Base-by-base conservation (phyloP, 2,888 invertebrate species). In the Hylaea fasciaria region DNA sequence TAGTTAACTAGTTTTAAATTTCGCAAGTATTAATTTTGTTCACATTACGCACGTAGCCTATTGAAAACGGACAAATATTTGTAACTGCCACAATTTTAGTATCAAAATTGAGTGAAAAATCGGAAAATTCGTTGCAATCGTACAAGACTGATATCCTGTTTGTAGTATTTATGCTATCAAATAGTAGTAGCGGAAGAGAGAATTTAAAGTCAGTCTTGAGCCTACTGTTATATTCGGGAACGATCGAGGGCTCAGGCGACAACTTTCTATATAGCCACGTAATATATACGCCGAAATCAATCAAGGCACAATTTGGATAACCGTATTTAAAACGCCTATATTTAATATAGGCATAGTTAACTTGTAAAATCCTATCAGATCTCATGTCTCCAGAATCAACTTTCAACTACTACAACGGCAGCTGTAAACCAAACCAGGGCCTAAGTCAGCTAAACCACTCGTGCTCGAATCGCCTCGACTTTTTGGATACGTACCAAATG, bases 291-390 rank as follows among this genome's bases (percentile, higher is more conserved):
- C 44, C 60, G 60, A 61, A 62, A 37, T 60, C 35, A 54, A 59
- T 64, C 68, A 70, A 70, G 69, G 69, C 69, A 70, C 69, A 60
- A 62, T 62, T 37, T 32, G 48, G 40, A 54, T 51, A 35, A 46
- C 29, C 35, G 46, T 46, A 54, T 43, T 58, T 49, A 14, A 16
- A 54, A 39, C 14, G 22, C 32, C 50, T 41, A 52, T 14, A 40
- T 57, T 47, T 51, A 5, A 52, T 37, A 57, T 39, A 45, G 37
- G 45, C 28, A 45, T 49, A 39, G n/a, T 45, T 49, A 37, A 56
- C 35, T 43, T 41, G 39, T 29, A 16, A 32, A 37, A 41, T 41
- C 17, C 32, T 47, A 41, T 35, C 41, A 29, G 17, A 43, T 41
- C 14, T 40, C 49, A 8, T 47, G 56, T 32, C 48, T 32, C n/a